Percentiles rank a stretch among this genome's conserved stretches.
phyloP scores from a whole-genome alignment of 2,888 invertebrate genomes.

The Oxycera nigricornis region DNA sequence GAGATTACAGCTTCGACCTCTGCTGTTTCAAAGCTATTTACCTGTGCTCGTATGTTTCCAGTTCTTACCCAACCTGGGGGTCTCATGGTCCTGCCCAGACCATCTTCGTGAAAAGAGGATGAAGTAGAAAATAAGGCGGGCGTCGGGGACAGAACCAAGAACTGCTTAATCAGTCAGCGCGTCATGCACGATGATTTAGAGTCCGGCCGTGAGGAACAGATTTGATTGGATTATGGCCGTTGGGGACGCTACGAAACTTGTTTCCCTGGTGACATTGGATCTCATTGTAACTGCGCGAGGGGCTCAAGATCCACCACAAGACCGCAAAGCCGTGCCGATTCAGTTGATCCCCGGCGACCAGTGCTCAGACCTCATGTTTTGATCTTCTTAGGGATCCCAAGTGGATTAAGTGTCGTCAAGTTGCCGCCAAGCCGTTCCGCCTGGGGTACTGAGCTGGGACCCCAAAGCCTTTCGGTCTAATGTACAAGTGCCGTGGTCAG shows the following conservation, averaged over 20 bases:
- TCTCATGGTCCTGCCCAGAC: not conserved
- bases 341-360: not conserved
- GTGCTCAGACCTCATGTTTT: slow-evolving; percentile 34
- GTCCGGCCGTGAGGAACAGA: slow-evolving; percentile 40
- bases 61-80: not conserved
- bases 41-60: not conserved
- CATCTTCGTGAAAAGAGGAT: not conserved
- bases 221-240: slow-evolving; percentile 45
- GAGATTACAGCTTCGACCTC: slow-evolving; percentile 36
- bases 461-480: not conserved
- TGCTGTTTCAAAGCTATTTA: not conserved
- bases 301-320: slow-evolving; percentile 17
- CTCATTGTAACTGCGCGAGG: not conserved
- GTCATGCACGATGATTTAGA: slow-evolving; percentile 35
- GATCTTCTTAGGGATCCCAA: slow-evolving; percentile 41
- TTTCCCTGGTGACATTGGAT: slow-evolving; percentile 38
- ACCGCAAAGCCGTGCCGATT: not conserved
- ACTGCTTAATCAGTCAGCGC: slow-evolving; percentile 39
- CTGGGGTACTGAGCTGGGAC: not conserved
- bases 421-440: not conserved
- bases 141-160: slow-evolving; percentile 7
- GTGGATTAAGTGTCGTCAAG: slow-evolving; percentile 17
- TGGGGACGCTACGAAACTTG: slow-evolving; percentile 15
- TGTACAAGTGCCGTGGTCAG: slow-evolving; percentile 5
- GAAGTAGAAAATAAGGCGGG: slow-evolving; percentile 32